Evolutionary conservation across 2,888 invertebrate genomes (phyloP).

Genomic region (Protophormia terraenovae): DNA sequence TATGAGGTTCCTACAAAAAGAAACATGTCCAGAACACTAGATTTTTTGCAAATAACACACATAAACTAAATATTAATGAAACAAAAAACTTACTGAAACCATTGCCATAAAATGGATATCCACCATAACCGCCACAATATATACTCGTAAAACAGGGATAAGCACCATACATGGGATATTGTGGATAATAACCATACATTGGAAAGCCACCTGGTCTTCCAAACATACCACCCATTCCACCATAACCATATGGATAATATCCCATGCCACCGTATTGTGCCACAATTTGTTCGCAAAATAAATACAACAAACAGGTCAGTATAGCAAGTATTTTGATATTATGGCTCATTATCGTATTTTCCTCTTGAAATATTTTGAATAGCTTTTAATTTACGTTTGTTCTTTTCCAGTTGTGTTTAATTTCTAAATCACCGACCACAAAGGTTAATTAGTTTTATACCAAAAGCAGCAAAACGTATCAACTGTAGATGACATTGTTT

Average conservation of each 20-base stretch:
- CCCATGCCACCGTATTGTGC: constrained; percentile 53
- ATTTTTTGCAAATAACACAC: constrained; percentile 39
- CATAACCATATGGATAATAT: constrained; percentile 44
- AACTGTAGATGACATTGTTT: constrained; percentile 20
- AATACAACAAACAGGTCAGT: not conserved
- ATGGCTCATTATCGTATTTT: constrained; percentile 5
- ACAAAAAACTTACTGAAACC: constrained; percentile 59
- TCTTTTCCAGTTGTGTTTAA: not conserved
- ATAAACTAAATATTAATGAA: not conserved
- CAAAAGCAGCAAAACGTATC: not conserved
- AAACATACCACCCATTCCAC: constrained; percentile 13
- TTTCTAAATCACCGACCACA: not conserved
- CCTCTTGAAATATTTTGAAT: not conserved
- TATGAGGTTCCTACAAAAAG: constrained; percentile 70
- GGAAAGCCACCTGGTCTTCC: constrained; percentile 38
- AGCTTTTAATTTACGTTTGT: not conserved
- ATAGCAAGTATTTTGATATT: not conserved
- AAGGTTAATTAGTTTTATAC: constrained; percentile 30
- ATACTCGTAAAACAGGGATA: constrained; percentile 51
- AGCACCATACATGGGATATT: constrained; percentile 57
- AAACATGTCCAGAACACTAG: constrained; percentile 65
- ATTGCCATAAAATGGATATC: constrained; percentile 65
- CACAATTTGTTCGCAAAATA: not conserved
- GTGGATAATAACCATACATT: constrained; percentile 57
- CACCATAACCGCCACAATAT: constrained; percentile 51